Percentiles rank a stretch among this genome's conserved stretches.
phyloP scores from a whole-genome alignment of 2,888 invertebrate genomes.

The Drosophila mimetica region DNA sequence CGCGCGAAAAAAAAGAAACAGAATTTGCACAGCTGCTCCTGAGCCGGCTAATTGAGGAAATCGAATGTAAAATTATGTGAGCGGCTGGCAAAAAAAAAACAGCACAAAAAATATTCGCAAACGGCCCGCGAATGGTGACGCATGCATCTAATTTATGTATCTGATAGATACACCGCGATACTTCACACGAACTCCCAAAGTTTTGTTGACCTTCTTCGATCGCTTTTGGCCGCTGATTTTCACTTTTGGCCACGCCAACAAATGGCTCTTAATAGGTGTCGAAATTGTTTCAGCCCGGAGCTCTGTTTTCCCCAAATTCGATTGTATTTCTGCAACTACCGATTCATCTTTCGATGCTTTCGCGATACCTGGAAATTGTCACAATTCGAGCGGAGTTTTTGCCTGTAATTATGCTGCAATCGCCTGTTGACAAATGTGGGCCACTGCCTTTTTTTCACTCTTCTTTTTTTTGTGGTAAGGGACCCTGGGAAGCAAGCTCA shows the following conservation, averaged over 20 bases:
- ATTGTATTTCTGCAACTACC: constrained; percentile 31
- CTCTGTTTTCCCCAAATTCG: constrained; percentile 9
- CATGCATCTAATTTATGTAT: constrained; percentile 55
- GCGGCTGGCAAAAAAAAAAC: constrained; percentile 30
- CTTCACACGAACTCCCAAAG: constrained; percentile 55
- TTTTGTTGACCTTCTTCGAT: constrained; percentile 34
- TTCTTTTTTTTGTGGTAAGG: not conserved
- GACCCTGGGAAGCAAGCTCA: not conserved
- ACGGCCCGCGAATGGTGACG: constrained; percentile 54
- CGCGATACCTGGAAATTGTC: constrained; percentile 60
- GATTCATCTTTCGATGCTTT: constrained; percentile 27
- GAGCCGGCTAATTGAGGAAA: constrained; percentile 76
- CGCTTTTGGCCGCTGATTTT: constrained; percentile 43
- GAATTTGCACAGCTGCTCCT: constrained; percentile 55
- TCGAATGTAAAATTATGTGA: constrained; percentile 78
- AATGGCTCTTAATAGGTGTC: constrained; percentile 8
- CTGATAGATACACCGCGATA: constrained; percentile 47
- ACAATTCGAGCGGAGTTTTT: constrained; percentile 41
- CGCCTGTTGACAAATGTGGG: constrained; percentile 45
- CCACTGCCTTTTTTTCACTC: constrained; percentile 4
- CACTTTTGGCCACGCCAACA: constrained; percentile 48
- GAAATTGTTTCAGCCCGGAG: constrained; percentile 14
- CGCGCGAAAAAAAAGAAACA: not conserved
- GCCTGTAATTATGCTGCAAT: constrained; percentile 25
- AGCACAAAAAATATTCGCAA: constrained; percentile 26